Conservation (phyloP, 37 sponge, comb jelly and placozoan genomes). For the Aphrocallistes beatrix region DNA sequence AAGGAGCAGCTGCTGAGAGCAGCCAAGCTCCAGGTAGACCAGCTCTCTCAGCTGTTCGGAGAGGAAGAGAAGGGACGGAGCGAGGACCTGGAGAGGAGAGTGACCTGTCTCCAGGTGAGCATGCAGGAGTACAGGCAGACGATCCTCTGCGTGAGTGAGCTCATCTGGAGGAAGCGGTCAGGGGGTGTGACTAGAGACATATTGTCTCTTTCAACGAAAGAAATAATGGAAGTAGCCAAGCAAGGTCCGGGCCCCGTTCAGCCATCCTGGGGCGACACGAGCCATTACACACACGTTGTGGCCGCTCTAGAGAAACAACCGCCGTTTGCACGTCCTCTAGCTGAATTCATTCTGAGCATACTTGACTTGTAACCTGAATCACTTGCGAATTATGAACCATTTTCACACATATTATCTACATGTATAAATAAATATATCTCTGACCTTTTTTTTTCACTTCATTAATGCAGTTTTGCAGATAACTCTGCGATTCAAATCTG, state of each 20-base stretch:
- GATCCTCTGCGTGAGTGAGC: neutral
- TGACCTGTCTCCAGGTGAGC: neutral
- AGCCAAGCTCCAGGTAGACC: neutral
- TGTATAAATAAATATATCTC: neutral
- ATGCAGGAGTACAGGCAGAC: neutral
- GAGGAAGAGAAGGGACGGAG: neutral
- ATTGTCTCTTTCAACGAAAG: neutral
- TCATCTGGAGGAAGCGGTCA: neutral
- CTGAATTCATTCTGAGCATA: neutral
- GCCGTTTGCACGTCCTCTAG: neutral
- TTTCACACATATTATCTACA: neutral
- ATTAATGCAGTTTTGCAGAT: too few species aligned
- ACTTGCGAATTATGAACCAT: neutral
- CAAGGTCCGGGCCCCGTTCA: neutral
- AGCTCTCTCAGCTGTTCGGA: neutral
- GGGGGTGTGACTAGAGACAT: neutral
- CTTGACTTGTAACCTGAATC: neutral
- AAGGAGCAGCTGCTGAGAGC: neutral
- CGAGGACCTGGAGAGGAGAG: neutral
- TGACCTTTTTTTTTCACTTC: neutral
- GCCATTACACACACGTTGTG: neutral
- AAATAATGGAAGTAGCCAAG: neutral
- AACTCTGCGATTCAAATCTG: too few species aligned
- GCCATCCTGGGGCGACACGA: neutral
- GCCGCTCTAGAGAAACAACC: neutral